Evolutionary conservation across 2,888 invertebrate genomes (phyloP).

Genomic region (Ypsolopha scabrella): DNA sequence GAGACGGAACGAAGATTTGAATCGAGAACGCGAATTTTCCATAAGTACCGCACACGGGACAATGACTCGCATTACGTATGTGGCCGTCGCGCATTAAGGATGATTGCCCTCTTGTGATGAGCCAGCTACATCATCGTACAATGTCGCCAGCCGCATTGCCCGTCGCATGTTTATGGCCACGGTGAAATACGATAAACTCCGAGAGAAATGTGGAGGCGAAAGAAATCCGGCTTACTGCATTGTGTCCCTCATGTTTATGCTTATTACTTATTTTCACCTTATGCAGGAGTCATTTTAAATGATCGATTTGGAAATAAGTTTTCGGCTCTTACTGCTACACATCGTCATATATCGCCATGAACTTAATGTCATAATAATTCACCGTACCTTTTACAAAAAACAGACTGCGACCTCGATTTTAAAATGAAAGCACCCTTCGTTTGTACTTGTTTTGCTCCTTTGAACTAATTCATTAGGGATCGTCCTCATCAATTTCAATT

Average conservation of each 20-base stretch:
- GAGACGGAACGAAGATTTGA: conserved; percentile 68
- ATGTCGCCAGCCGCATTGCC: conserved; percentile 58
- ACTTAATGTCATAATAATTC: too few relatives aligned
- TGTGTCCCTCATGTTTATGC: conserved; percentile 57
- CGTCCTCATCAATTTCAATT: background rate
- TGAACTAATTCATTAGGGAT: background rate
- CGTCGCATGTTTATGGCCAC: conserved; percentile 52
- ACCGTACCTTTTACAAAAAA: too few relatives aligned
- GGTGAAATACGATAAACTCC: conserved; percentile 62
- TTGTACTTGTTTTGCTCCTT: too few relatives aligned
- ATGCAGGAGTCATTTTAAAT: conserved; percentile 42
- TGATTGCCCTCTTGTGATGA: conserved; percentile 70
- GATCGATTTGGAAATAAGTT: conserved; percentile 27
- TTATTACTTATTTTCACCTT: conserved; percentile 65
- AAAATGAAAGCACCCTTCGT: too few relatives aligned
- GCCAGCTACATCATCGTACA: conserved; percentile 64
- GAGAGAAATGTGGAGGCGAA: conserved; percentile 58
- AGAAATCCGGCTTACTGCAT: conserved; percentile 58
- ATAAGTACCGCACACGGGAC: conserved; percentile 69
- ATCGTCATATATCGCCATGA: too few relatives aligned
- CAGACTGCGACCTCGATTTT: too few relatives aligned
- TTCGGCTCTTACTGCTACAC: too few relatives aligned
- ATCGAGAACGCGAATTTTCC: conserved; percentile 71
- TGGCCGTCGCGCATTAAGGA: conserved; percentile 67
- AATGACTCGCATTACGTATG: conserved; percentile 71